Conservation (phyloP, 2,113 vertebrate species). For the Chionis minor region DNA sequence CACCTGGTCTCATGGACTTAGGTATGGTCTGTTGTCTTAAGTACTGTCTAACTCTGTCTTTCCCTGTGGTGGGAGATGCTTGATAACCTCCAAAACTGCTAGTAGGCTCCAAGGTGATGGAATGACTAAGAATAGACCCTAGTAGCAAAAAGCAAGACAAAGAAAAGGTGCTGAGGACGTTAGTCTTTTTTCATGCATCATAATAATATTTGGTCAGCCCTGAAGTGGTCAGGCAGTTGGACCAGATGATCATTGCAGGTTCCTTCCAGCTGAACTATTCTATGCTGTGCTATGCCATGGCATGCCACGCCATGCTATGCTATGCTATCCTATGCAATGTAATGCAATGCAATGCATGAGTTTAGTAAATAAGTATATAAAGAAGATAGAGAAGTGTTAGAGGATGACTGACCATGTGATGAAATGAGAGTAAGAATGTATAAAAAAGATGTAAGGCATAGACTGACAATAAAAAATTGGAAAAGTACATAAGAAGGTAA, state of each 20-base stretch:
- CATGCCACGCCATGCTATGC: too few relatives aligned
- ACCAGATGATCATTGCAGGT: neutral
- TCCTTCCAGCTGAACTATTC: neutral
- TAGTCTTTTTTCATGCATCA: neutral
- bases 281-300: neutral
- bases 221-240: neutral
- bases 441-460: neutral
- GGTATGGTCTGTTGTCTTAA: neutral
- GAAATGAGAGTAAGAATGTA: neutral
- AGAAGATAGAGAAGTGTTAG: neutral
- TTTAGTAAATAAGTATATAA: neutral
- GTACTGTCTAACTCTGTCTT: neutral
- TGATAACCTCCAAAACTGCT: neutral
- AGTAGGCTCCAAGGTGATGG: neutral
- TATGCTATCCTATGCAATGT: neutral
- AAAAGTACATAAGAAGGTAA: neutral
- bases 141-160: neutral
- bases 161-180: neutral
- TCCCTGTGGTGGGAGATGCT: neutral
- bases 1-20: neutral
- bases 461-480: neutral
- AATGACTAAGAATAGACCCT: neutral
- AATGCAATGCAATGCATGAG: neutral
- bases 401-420: neutral
- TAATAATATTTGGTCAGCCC: neutral